Percentiles rank a stretch among this genome's conserved stretches.
Evolutionary conservation across 2,113 vertebrate genomes (phyloP).

Genomic region (Rhodinocichla rosea): DNA sequence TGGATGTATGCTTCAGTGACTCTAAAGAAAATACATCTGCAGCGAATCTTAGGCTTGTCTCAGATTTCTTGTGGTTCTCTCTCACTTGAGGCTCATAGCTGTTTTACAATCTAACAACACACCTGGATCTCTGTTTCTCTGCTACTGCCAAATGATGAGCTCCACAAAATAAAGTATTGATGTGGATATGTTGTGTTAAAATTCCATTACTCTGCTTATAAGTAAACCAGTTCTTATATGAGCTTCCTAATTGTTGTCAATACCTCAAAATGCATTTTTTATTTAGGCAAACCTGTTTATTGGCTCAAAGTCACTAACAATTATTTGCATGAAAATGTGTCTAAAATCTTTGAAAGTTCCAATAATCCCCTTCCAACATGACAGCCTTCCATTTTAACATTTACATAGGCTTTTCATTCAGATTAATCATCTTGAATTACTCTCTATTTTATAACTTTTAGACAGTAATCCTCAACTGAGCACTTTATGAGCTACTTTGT

Average conservation of each 20-base stretch:
- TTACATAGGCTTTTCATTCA: background rate
- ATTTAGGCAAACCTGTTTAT: background rate
- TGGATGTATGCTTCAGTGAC: background rate
- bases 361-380: background rate
- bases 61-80: background rate
- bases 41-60: background rate
- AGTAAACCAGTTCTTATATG: background rate
- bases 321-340: background rate
- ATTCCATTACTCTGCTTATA: background rate
- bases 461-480: background rate
- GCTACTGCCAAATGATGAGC: background rate
- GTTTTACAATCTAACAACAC: background rate
- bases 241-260: background rate
- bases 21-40: background rate
- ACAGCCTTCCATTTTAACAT: background rate
- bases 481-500: background rate
- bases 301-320: background rate
- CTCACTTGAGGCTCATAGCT: background rate
- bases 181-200: background rate
- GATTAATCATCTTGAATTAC: background rate
- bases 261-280: background rate
- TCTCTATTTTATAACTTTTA: background rate
- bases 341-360: background rate
- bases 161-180: background rate
- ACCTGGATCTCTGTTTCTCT: background rate